Evolutionary conservation across 2,113 vertebrate species (phyloP).

Genomic region (Ageneiosus marmoratus): DNA sequence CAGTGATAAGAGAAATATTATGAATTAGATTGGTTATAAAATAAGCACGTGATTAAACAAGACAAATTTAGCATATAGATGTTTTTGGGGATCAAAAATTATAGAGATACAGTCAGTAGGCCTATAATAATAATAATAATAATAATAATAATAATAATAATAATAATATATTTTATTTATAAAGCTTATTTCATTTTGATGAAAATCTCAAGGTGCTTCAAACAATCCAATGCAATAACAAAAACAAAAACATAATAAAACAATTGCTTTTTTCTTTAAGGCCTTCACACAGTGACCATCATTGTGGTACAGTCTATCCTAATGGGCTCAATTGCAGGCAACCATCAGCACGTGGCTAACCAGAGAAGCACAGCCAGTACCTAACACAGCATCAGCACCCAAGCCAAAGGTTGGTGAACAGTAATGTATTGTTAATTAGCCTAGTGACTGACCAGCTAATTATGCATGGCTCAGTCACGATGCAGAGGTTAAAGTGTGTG

Average conservation of each 20-base stretch:
- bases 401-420: constrained; percentile 60
- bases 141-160: too few relatives aligned
- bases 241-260: too few relatives aligned
- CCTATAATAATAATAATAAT: neutral
- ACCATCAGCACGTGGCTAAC: constrained; percentile 63
- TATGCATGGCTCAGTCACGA: constrained; percentile 73
- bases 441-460: constrained; percentile 72
- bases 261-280: too few relatives aligned
- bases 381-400: constrained; percentile 51
- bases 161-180: too few relatives aligned
- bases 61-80: neutral
- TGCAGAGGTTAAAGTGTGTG: constrained; percentile 66
- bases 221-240: too few relatives aligned
- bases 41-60: neutral
- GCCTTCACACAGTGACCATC: constrained; percentile 36
- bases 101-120: neutral
- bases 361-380: constrained; percentile 57
- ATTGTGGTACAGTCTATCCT: constrained; percentile 54
- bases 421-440: constrained; percentile 75
- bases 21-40: neutral
- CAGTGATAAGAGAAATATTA: neutral
- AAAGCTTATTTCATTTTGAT: too few relatives aligned
- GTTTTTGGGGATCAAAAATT: neutral
- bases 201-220: too few relatives aligned
- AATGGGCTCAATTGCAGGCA: constrained; percentile 57